Base-by-base conservation (phyloP, 2,113 vertebrate genomes). In the Pterophyllum scalare region DNA sequence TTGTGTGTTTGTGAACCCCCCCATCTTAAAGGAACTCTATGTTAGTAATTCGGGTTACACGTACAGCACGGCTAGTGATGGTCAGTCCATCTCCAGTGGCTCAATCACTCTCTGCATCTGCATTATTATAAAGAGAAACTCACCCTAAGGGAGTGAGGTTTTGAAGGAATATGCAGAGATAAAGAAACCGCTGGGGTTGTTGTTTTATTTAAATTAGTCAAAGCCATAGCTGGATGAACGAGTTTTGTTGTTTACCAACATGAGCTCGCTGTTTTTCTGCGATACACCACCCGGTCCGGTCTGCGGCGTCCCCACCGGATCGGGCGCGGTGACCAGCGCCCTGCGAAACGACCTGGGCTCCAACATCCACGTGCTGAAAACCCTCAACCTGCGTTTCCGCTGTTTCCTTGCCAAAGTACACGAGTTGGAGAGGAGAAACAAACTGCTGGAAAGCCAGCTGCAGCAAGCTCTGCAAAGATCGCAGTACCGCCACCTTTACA, bases 351-450 rank as follows among this genome's bases (percentile, higher is more conserved):
- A 97, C 93, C 86, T 98, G 95, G 97, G 97, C 62, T 97, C 97
- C 87, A 98, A 98, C 93, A 97, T 97, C 92, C 96, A 97, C 74
- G 96, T 97, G 85, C 94, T 98, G 77, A 98, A 98, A 92, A 97
- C 97, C n/a, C 96, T 97, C 82, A 98, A 98, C 93, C 94, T 97
- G 93, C 95, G 97, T 7, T 97, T 98, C 91, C 97, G 97, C 88
- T 97, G 97, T 92, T 98, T 98, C 89, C 95, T 98, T 19, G 97
- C 97, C 87, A 97, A 97, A 83, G 97, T 98, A 38, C 97, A 98
- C 79, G 97, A 98, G 31, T 94, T 98, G 83, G 97, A 98, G 90
- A 93, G 97, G 84, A 94, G 97, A 57, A 98, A 98, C 95, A 96
- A 96, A 85, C 94, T 97, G 80, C 91, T 97, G 93, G 97, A 97